phyloP scores from a whole-genome alignment of 2,888 invertebrate species.

The Idaea dimidiata region DNA sequence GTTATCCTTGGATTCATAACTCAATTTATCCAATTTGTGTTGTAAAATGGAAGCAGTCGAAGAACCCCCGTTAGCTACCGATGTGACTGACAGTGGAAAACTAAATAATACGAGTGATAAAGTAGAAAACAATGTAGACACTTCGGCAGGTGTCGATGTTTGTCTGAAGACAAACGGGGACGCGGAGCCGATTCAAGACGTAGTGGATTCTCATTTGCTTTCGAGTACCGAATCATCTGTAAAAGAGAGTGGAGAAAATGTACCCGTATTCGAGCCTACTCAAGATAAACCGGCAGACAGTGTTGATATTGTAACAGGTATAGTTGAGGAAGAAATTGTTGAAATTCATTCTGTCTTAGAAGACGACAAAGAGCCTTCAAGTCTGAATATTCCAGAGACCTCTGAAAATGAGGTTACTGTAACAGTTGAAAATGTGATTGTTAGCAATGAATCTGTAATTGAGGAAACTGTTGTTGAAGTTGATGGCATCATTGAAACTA shows the following conservation, averaged over 20 bases:
- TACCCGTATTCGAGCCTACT: slow-evolving; percentile 8
- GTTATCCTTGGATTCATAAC: slow-evolving; percentile 29
- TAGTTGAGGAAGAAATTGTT: slow-evolving; percentile 15
- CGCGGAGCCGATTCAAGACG: slow-evolving; percentile 39
- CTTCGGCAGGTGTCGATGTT: slow-evolving; percentile 44
- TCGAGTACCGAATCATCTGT: slow-evolving; percentile 14
- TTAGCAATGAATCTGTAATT: slow-evolving; percentile 12
- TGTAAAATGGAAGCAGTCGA: slow-evolving; percentile 42
- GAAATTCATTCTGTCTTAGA: slow-evolving; percentile 12
- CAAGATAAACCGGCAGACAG: slow-evolving; percentile 5
- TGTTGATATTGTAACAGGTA: slow-evolving; percentile 20
- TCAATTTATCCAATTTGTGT: slow-evolving; percentile 19
- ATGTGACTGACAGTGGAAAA: slow-evolving; percentile 45
- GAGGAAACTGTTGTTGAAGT: slow-evolving; percentile 33
- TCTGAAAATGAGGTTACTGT: slow-evolving; percentile 21
- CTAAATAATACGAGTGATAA: slow-evolving; percentile 37
- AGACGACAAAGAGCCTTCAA: slow-evolving; percentile 8
- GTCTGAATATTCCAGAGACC: slow-evolving; percentile 6
- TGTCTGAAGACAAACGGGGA: slow-evolving; percentile 68
- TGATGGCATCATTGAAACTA: slow-evolving; percentile 32
- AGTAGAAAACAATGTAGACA: slow-evolving; percentile 29
- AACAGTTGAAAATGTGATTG: slow-evolving; percentile 10
- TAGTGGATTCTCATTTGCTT: slow-evolving; percentile 16
- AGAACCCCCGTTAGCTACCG: slow-evolving; percentile 39
- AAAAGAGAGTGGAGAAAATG: slow-evolving; percentile 18